These are phyloP conservation scores for Spilarctia lutea DNA, from an alignment of 2,888 invertebrate species.

Conservation along the genomic window DNA sequence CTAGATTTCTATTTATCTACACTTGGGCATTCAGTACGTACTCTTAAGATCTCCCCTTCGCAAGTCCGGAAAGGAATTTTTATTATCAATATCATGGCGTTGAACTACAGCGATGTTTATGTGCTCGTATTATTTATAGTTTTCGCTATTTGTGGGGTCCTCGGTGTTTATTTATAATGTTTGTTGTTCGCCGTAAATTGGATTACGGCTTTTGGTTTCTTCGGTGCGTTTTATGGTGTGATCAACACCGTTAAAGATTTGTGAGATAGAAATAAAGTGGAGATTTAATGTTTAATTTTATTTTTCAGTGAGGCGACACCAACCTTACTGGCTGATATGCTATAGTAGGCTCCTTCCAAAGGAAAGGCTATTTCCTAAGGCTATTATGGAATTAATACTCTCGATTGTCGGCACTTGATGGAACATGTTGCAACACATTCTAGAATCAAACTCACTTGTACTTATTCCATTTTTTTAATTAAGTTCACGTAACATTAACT, in stretches of 20 bases:
- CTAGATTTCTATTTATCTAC: slow-evolving; percentile 37
- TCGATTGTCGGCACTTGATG: too few relatives aligned
- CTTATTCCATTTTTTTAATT: too few relatives aligned
- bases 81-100: slow-evolving; percentile 76
- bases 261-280: slow-evolving; percentile 49
- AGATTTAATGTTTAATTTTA: slow-evolving; percentile 50
- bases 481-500: too few relatives aligned
- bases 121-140: slow-evolving; percentile 62
- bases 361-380: too few relatives aligned
- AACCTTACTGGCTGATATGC: too few relatives aligned
- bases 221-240: slow-evolving; percentile 47
- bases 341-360: too few relatives aligned
- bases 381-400: too few relatives aligned
- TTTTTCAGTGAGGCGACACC: slow-evolving; percentile 42
- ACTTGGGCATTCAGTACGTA: slow-evolving; percentile 46
- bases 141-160: slow-evolving; percentile 53
- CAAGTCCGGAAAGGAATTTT: slow-evolving; percentile 69
- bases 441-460: too few relatives aligned
- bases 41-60: slow-evolving; percentile 51
- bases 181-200: slow-evolving; percentile 56
- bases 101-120: slow-evolving; percentile 59
- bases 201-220: slow-evolving; percentile 48
- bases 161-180: slow-evolving; percentile 55
- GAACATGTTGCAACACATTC: too few relatives aligned
- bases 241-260: slow-evolving; percentile 53